phyloP scores from a whole-genome alignment of 2,797 vertebrate species.

The Platyrinchus mystaceus region DNA sequence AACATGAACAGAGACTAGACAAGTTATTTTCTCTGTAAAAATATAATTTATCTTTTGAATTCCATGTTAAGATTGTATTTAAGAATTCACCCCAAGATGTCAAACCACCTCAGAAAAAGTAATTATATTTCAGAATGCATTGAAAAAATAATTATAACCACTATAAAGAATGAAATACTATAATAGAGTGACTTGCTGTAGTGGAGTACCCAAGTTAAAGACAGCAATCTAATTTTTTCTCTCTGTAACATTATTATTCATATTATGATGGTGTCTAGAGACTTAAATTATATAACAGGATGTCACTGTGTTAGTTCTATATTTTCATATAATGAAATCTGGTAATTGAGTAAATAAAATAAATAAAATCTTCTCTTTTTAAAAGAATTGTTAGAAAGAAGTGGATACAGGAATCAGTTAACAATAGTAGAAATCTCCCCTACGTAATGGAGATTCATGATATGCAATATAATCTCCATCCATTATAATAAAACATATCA shows the following conservation, averaged over 20 bases:
- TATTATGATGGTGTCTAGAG: background rate
- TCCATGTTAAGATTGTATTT: background rate
- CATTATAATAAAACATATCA: background rate
- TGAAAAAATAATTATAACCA: background rate
- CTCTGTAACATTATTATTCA: background rate
- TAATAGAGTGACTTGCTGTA: background rate
- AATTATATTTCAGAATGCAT: background rate
- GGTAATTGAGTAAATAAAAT: background rate
- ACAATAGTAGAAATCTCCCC: background rate
- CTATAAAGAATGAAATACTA: background rate
- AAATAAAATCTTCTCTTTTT: background rate
- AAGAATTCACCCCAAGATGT: background rate
- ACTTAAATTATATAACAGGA: background rate
- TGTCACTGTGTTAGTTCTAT: background rate
- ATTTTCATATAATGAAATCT: background rate
- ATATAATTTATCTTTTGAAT: background rate
- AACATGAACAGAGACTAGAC: background rate
- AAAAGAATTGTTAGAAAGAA: background rate
- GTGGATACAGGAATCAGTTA: background rate
- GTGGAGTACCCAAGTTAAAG: background rate
- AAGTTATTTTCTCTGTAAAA: background rate
- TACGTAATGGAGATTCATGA: fast-evolving
- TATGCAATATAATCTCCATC: background rate
- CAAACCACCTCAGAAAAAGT: background rate
- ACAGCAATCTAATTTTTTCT: background rate